Evolutionary conservation across 2,888 invertebrate genomes (phyloP), one percentile per base, ranked within the genome.

Genomic region (Cylloceria caligata): DNA sequence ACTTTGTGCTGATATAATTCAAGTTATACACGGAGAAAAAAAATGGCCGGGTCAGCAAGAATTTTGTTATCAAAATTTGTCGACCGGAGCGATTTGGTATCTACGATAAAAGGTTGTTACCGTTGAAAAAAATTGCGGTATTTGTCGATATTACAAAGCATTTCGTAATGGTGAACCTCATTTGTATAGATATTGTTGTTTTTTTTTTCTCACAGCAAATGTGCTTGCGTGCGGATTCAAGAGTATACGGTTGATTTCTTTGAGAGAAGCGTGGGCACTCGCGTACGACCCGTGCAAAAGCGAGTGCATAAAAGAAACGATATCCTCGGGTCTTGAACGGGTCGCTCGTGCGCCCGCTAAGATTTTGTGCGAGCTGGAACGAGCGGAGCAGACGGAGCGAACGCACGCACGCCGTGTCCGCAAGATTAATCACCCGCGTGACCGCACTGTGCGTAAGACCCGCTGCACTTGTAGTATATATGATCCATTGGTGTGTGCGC

Each of bases 341-440:
- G 64, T 16, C 45, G 69, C 74, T 75, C 69, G 52, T 64, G 69
- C 80, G 60, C 57, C 52, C 62, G 49, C 42, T 55, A 60, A 73
- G 65, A 80, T 73, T 68, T 69, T 80, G 74, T 64, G 62, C 55
- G 69, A 80, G 27, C 74, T 19, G 64, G n/a, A 72, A 42, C 34
- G 47, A 57, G 71, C 67, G 42, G 13, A n/a, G 24, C 34, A 67
- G 64, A 47, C 55, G 16, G 47, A 75, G 47, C 36, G 74, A 69
- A 60, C 68, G 65, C 82, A 80, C 77, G 83, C 83, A 83, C 68
- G 82, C 83, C 57, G 76, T 55, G 78, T 84, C 84, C 84, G 83
- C 83, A 85, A 87, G 86, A 88, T 88, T 88, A 86, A 88, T 88
- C 88, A 87, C 83, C 83, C 83, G 85, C 84, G 84, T 83, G 86